Evolutionary conservation across 2,113 vertebrate genomes (phyloP).

Genomic region (Pleuronectes platessa): DNA sequence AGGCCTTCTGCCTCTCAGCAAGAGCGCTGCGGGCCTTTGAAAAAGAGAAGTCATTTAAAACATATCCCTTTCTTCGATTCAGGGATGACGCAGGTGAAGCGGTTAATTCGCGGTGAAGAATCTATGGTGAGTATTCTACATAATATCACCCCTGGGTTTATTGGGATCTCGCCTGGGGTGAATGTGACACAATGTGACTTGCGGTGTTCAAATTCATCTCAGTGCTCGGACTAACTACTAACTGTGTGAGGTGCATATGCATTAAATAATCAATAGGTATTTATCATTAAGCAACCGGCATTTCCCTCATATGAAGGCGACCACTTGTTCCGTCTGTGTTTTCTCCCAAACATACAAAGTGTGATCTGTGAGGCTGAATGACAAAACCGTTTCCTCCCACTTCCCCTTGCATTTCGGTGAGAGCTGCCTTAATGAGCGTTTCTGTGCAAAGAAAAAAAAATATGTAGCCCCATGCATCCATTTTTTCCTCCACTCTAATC

Average conservation of each 20-base stretch:
- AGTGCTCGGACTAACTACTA: constrained; percentile 17
- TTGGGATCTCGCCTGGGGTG: constrained; percentile 12
- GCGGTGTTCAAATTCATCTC: constrained; percentile 26
- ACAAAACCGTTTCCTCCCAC: constrained; percentile 51
- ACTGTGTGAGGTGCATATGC: constrained; percentile 37
- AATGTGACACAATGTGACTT: constrained; percentile 28
- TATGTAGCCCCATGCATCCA: constrained; percentile 57
- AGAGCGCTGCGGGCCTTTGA: constrained; percentile 25
- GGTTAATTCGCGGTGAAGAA: constrained; percentile 45
- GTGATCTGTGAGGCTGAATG: constrained; percentile 37
- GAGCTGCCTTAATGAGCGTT: constrained; percentile 71
- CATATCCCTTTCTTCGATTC: constrained; percentile 43
- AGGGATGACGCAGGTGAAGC: constrained; percentile 24
- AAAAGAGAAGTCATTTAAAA: constrained; percentile 51
- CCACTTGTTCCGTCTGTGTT: constrained; percentile 35
- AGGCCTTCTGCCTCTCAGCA: constrained; percentile 48
- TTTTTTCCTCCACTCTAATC: constrained; percentile 70
- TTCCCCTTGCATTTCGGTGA: constrained; percentile 42
- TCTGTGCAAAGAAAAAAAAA: constrained; percentile 58
- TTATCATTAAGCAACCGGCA: constrained; percentile 39
- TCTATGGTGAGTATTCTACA: constrained; percentile 23
- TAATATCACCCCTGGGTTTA: constrained; percentile 26
- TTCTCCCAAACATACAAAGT: constrained; percentile 52
- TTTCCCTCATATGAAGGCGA: constrained; percentile 10
- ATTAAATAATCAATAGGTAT: constrained; percentile 55